Base-by-base conservation (phyloP, 2,113 vertebrate species). In the Hemicordylus capensis region DNA sequence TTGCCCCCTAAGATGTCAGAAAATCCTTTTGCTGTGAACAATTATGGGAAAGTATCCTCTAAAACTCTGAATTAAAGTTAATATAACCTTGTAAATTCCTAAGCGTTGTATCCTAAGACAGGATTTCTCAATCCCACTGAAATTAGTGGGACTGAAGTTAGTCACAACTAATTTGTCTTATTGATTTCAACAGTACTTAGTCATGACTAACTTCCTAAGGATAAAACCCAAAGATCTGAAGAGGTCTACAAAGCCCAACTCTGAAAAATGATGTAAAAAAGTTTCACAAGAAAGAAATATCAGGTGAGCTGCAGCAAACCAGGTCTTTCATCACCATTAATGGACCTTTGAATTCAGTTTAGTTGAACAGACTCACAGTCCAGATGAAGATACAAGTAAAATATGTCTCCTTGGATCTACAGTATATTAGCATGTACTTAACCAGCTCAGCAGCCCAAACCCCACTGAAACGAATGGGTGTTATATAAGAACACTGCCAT, bases 31-130 rank as follows among this genome's bases (percentile, higher is more conserved):
- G 34, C 39, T 87, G 80, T 54, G 42, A 74, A 61, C 58, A 61
- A 81, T 82, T 64, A 85, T 91, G 34, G 66, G 24, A 81, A 44
- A 90, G 22, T 3, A 58, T 64, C 14, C 15, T 87, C 80, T 76
- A 48, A 76, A 70, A 42, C 80, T 74, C 69, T 76, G 3, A 78
- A 46, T 2, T 80, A 56, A 26, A 83, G 75, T 17, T 81, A 54
- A 89, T 76, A 51, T 44, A 37, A 83, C 2, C 48, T 70, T 56
- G 64, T 39, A n/a, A 86, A 64, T 6, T 85, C 19, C n/a, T n/a
- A n/a, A n/a, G n/a, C n/a, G n/a, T n/a, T n/a, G n/a, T n/a, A n/a
- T n/a, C n/a, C n/a, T n/a, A n/a, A n/a, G n/a, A n/a, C n/a, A n/a
- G n/a, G n/a, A n/a, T n/a, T n/a, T n/a, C n/a, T n/a, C n/a, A n/a